Evolutionary conservation across 53 echinoderm and acorn worm genomes (phyloP), one percentile per base, ranked within the genome.

Genomic region (Crossaster papposus): DNA sequence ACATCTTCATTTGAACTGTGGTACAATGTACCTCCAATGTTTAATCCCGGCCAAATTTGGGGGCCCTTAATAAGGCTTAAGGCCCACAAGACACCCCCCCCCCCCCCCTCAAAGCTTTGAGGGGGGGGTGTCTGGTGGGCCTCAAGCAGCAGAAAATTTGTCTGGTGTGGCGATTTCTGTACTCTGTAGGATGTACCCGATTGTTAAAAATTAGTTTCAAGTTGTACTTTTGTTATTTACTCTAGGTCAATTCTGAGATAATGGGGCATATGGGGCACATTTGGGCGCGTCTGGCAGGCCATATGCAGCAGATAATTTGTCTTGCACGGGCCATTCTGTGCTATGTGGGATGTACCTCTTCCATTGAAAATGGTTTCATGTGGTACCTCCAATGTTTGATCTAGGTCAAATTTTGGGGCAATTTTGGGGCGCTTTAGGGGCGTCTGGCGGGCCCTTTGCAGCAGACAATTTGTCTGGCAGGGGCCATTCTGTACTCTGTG

Each of bases 381-480:
- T 84, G 84, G 84, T 84, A 70, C 84, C 72, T 70, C 51, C 64
- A 35, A 63, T 35, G 52, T 84, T 70, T 84, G 51, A 82, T 64
- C 82, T 2, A 51, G 9, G 14, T 10, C 34, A 64, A 30, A 36
- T 64, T 63, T 82, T 4, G 34, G 82, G 65, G 54, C n/a, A 23
- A 14, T 78, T 30, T 78, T 78, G n/a, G 79, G 79, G 24, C 20
- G 50, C 79, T 36, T 3, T 52, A n/a, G n/a, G n/a, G n/a, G n/a
- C n/a, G n/a, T n/a, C n/a, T n/a, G n/a, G n/a, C n/a, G n/a, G n/a
- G n/a, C n/a, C n/a, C n/a, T n/a, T n/a, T 77, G 50, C 78, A 77
- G 32, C 9, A 22, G 50, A 77, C 10, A 77, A 22, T 78, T 78
- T 36, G 79, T 78, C 79, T 78, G 79, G 51, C 79, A 78, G 79